A percentile compares a stretch with the other conserved stretches of the same genome.
phyloP scores from a whole-genome alignment of 2,113 vertebrate genomes.

The Dascyllus trimaculatus region DNA sequence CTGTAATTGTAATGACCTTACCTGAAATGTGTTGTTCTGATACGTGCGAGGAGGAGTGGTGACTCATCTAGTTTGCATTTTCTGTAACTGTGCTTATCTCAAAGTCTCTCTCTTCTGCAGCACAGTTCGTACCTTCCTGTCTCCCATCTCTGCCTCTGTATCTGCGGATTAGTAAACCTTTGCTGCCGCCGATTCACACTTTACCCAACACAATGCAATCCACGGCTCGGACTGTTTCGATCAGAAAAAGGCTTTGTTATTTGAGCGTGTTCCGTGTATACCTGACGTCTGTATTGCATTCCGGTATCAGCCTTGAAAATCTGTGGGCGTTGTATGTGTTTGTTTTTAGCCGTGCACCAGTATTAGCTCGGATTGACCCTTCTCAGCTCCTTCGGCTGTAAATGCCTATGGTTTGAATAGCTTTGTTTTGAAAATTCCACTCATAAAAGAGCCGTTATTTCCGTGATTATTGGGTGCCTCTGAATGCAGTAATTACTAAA shows the following conservation, averaged over 20 bases:
- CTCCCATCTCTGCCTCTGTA: constrained; percentile 46
- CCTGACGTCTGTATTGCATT: neutral
- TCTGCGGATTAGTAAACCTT: constrained; percentile 58
- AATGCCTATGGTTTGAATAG: constrained; percentile 26
- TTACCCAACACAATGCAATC: constrained; percentile 23
- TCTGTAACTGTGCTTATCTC: constrained; percentile 75
- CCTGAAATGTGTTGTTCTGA: constrained; percentile 73
- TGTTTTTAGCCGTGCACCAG: constrained; percentile 2
- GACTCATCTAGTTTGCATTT: constrained; percentile 81
- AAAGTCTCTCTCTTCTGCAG: constrained; percentile 69
- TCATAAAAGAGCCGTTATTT: constrained; percentile 33
- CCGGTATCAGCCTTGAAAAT: neutral
- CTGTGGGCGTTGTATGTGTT: neutral
- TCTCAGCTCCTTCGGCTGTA: constrained; percentile 16
- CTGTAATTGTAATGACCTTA: constrained; percentile 81
- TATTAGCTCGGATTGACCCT: constrained; percentile 10
- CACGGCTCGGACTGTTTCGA: constrained; percentile 26
- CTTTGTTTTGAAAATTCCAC: constrained; percentile 22
- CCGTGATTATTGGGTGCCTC: constrained; percentile 30
- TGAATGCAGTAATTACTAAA: constrained; percentile 45
- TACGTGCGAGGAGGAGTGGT: constrained; percentile 70
- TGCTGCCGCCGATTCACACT: constrained; percentile 58
- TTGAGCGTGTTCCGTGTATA: constrained; percentile 2
- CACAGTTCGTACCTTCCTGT: constrained; percentile 64
- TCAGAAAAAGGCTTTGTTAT: constrained; percentile 35